Conservation (phyloP, 2,888 invertebrate species). For the Epirrhoe alternata region DNA sequence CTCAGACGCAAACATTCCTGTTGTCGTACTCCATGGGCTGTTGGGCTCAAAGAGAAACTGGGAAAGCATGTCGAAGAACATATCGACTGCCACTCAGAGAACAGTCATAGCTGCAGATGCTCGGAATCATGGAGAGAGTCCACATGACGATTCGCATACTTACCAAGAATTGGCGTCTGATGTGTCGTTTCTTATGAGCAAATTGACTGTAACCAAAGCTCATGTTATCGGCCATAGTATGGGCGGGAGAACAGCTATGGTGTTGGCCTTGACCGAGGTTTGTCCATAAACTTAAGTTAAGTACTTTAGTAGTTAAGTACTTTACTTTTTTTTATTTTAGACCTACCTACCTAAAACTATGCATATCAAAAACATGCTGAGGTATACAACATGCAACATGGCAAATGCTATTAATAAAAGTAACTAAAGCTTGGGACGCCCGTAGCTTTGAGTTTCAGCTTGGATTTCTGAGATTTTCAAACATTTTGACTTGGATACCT, state of each 20-base stretch:
- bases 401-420: no score
- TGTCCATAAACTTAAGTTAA: not conserved
- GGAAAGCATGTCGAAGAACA: conserved; percentile 92
- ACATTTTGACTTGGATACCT: no score
- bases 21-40: conserved; percentile 95
- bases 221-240: conserved; percentile 93
- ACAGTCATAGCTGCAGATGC: conserved; percentile 94
- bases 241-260: conserved; percentile 97
- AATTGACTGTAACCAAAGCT: conserved; percentile 73
- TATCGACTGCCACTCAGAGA: conserved; percentile 87
- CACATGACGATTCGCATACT: conserved; percentile 89
- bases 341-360: no score
- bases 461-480: no score
- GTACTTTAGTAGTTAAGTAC: no score
- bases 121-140: conserved; percentile 98
- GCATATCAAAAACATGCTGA: no score
- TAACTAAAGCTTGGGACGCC: no score
- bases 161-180: conserved; percentile 90
- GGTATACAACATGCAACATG: no score
- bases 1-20: conserved; percentile 74
- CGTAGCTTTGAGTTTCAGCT: no score
- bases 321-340: no score
- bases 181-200: conserved; percentile 85
- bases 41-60: conserved; percentile 97
- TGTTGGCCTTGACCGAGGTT: conserved; percentile 52